Conservation (phyloP, 2,113 vertebrate genomes). For the Microcebus tavaratra region DNA sequence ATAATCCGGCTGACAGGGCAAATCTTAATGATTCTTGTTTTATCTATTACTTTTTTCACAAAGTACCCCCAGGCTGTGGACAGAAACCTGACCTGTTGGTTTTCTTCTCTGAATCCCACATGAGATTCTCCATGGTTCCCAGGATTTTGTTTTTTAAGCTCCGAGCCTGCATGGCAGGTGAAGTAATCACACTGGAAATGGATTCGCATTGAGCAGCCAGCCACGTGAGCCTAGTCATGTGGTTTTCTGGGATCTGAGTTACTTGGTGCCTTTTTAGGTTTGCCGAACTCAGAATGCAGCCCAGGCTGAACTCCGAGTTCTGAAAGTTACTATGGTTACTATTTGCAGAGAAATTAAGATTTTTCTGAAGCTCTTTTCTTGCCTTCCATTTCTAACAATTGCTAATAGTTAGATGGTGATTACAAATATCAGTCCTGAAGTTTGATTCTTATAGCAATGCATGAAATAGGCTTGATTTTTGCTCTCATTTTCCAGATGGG, state of each 20-base stretch:
- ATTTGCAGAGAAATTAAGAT: neutral
- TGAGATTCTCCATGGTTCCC: conserved; percentile 23
- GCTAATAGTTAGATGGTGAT: neutral
- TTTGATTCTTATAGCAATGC: neutral
- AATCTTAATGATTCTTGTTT: neutral
- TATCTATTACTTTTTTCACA: neutral
- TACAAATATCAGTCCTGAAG: neutral
- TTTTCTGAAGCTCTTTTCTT: conserved; percentile 8
- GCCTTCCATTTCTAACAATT: neutral
- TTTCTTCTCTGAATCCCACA: conserved; percentile 1
- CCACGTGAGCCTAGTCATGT: neutral
- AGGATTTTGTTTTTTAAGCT: conserved; percentile 50
- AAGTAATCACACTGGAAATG: conserved; percentile 44
- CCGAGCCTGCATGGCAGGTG: conserved; percentile 14
- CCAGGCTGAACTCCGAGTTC: neutral
- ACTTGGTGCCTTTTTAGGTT: neutral
- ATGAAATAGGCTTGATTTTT: neutral
- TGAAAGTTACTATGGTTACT: neutral
- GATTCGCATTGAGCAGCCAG: conserved; percentile 39
- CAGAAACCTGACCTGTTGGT: neutral
- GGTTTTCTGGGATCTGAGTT: conserved; percentile 8
- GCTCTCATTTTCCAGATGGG: neutral
- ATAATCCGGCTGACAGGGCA: neutral
- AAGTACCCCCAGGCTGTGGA: neutral
- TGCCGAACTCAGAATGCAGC: neutral